phyloP scores from a whole-genome alignment of 2,113 vertebrate species.

The Seriola dumerili region DNA sequence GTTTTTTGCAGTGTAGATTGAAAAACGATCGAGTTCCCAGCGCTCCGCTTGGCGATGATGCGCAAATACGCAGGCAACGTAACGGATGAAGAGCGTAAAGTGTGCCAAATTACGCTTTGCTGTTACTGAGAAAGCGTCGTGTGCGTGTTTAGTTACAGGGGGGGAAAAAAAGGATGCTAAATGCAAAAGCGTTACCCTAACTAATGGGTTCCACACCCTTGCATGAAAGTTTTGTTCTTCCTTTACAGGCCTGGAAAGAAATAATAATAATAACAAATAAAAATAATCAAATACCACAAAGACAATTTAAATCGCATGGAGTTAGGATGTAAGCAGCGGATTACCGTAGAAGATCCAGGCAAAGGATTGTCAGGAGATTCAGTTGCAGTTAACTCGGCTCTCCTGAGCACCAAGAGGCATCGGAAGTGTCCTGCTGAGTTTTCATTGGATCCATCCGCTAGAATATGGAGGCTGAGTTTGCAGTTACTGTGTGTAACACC shows the following conservation, averaged over 20 bases:
- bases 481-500: not conserved
- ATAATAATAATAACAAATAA: too few relatives aligned
- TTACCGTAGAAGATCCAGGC: not conserved
- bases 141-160: slow-evolving; percentile 11
- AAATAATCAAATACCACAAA: not conserved
- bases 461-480: slow-evolving; percentile 34
- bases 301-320: not conserved
- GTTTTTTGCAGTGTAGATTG: slow-evolving; percentile 44
- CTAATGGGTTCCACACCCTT: not conserved
- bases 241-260: not conserved
- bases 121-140: not conserved
- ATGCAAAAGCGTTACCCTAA: not conserved
- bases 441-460: slow-evolving; percentile 34
- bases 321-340: rapidly evolving
- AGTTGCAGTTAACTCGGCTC: not conserved
- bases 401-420: not conserved
- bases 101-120: slow-evolving; percentile 49
- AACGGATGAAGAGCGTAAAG: slow-evolving; percentile 26
- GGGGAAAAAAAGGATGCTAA: too few relatives aligned
- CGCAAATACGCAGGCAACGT: slow-evolving; percentile 42
- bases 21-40: slow-evolving; percentile 6
- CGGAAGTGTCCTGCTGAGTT: not conserved
- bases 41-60: slow-evolving; percentile 48
- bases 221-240: not conserved
- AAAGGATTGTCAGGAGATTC: not conserved